Evolutionary conservation across 2,888 invertebrate genomes (phyloP).

Genomic region (Melieria crassipennis): DNA sequence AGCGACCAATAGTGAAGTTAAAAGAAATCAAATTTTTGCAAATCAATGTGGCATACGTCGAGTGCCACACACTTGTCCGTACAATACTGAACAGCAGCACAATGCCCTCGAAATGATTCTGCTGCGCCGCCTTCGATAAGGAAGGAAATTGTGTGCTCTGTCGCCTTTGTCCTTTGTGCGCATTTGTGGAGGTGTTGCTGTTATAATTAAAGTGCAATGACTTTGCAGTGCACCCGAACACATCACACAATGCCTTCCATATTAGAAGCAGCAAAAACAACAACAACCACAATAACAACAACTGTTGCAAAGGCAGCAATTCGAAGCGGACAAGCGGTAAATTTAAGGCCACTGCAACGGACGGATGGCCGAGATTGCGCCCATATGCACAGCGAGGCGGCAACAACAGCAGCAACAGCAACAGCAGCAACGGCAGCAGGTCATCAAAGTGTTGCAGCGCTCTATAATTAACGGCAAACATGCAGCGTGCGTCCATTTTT

Average conservation of each 20-base stretch:
- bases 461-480: constrained; percentile 50
- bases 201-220: constrained; percentile 46
- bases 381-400: not conserved
- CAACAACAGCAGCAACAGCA: constrained; percentile 9
- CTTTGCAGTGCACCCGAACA: constrained; percentile 3
- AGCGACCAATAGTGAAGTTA: too few relatives aligned
- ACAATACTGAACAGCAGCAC: too few relatives aligned
- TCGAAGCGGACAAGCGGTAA: constrained; percentile 9
- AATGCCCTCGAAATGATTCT: too few relatives aligned
- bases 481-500: constrained; percentile 34
- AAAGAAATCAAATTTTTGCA: too few relatives aligned
- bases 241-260: not conserved
- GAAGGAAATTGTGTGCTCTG: too few relatives aligned
- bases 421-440: constrained; percentile 12
- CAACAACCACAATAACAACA: constrained; percentile 8
- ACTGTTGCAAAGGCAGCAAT: not conserved
- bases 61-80: too few relatives aligned
- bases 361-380: too few relatives aligned
- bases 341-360: constrained; percentile 16
- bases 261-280: not conserved
- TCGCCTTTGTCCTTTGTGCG: too few relatives aligned
- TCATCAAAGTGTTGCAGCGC: constrained; percentile 30
- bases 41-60: too few relatives aligned
- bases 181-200: constrained; percentile 37
- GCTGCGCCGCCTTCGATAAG: too few relatives aligned